Conservation (phyloP, 2,113 vertebrate species). For the Natator depressus region DNA sequence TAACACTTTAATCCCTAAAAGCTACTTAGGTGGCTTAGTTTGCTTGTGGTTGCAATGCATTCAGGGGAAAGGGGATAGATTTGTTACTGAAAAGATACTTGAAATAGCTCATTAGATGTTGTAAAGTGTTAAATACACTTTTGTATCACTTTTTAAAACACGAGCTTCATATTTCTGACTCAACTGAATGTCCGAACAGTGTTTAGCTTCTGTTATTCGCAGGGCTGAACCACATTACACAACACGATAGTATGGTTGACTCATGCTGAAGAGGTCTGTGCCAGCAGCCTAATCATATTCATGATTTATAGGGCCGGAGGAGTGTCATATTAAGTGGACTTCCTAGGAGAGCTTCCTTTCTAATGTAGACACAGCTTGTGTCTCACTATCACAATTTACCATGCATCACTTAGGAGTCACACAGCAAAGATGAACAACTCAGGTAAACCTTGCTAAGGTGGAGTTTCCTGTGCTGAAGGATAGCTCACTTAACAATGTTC, state of each 20-base stretch:
- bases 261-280: background rate
- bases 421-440: background rate
- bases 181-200: background rate
- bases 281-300: background rate
- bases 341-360: background rate
- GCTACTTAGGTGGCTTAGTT: constrained; percentile 2
- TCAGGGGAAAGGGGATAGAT: background rate
- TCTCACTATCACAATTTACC: background rate
- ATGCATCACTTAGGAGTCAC: background rate
- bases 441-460: background rate
- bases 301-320: no score
- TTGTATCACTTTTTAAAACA: background rate
- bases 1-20: constrained; percentile 34
- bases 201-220: background rate
- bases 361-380: background rate
- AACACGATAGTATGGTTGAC: background rate
- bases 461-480: background rate
- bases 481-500: background rate
- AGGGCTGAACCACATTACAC: background rate
- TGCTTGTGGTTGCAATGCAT: constrained; percentile 29
- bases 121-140: background rate
- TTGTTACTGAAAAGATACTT: background rate
- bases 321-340: background rate
- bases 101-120: background rate
- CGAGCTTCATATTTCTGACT: background rate